phyloP scores from a whole-genome alignment of 2,888 invertebrate genomes.

The Xanthia icteritia region DNA sequence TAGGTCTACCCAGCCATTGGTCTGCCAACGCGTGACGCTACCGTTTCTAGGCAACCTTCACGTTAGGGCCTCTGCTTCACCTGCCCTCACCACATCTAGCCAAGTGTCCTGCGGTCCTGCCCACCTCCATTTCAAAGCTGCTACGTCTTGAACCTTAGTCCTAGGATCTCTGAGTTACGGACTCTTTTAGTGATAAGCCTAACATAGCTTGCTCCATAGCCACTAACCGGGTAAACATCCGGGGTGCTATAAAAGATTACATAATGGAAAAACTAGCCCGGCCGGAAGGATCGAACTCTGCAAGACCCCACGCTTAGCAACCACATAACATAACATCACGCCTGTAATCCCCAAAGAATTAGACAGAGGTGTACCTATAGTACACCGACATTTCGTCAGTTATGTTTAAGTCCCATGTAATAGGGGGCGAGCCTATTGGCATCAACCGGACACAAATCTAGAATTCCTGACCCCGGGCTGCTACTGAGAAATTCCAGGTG shows the following conservation, averaged over 20 bases:
- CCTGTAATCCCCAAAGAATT: not conserved
- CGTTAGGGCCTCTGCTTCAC: too few relatives aligned
- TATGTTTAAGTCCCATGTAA: not conserved
- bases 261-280: not conserved
- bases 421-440: not conserved
- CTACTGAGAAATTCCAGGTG: not conserved
- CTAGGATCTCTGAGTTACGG: too few relatives aligned
- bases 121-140: too few relatives aligned
- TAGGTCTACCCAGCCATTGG: too few relatives aligned
- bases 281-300: not conserved
- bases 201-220: too few relatives aligned
- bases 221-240: not conserved
- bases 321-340: not conserved
- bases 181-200: too few relatives aligned
- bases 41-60: too few relatives aligned
- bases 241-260: too few relatives aligned
- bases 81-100: too few relatives aligned
- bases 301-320: not conserved
- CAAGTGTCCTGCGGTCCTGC: too few relatives aligned
- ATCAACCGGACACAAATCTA: not conserved
- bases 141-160: too few relatives aligned
- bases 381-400: not conserved
- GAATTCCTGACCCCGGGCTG: not conserved
- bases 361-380: not conserved
- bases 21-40: too few relatives aligned